phyloP scores from a whole-genome alignment of 2,888 invertebrate species.

The Ophion obscuratus region DNA sequence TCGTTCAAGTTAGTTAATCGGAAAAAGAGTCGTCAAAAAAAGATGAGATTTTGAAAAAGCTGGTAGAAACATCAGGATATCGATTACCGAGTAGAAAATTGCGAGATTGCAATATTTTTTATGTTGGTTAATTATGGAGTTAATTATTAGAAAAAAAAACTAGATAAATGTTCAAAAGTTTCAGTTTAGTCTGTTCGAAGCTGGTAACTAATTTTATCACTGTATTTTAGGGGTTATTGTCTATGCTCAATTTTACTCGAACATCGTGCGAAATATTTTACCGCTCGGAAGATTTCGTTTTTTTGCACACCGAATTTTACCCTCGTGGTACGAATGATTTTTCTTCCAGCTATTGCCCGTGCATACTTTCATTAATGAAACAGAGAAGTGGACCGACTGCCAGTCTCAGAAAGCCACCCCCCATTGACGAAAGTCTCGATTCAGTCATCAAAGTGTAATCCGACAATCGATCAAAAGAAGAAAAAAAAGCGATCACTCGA shows the following conservation, averaged over 20 bases:
- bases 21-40: neutral
- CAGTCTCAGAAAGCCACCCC: slow-evolving; percentile 10
- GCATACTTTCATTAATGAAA: neutral
- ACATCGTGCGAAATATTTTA: slow-evolving; percentile 9
- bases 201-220: slow-evolving; percentile 3
- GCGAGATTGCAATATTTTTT: neutral
- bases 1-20: slow-evolving; percentile 8
- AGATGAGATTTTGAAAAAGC: slow-evolving; percentile 30
- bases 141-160: neutral
- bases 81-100: slow-evolving; percentile 14
- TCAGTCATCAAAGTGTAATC: neutral
- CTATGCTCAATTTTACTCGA: neutral
- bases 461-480: neutral
- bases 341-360: neutral
- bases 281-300: slow-evolving; percentile 10
- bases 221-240: neutral
- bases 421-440: neutral
- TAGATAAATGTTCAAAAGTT: neutral
- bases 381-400: neutral
- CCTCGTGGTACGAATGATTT: neutral
- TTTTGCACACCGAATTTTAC: neutral
- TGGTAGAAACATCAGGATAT: slow-evolving; percentile 78
- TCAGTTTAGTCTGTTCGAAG: slow-evolving; percentile 18
- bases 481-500: neutral
- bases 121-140: neutral